Evolutionary conservation across 1,140 invertebrate genomes (phyloP).

Genomic region (Pogonomyrmex californicus): DNA sequence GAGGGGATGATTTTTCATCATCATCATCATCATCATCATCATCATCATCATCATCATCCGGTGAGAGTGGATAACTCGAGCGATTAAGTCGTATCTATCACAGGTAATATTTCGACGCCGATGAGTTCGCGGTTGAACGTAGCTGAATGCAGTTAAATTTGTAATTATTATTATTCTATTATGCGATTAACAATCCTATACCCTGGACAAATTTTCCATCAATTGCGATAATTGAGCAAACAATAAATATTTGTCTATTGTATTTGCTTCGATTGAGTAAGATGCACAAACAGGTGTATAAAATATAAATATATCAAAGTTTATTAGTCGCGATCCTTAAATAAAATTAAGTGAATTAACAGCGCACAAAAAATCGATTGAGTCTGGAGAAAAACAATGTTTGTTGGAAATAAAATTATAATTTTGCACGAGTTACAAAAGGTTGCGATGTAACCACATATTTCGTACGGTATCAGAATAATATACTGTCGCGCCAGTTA

Average conservation of each 20-base stretch:
- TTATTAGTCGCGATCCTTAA: neutral
- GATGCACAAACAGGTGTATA: neutral
- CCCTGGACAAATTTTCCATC: neutral
- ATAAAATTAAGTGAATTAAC: neutral
- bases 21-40: too few species aligned
- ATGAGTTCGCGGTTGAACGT: neutral
- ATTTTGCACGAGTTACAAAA: slow-evolving; percentile 19
- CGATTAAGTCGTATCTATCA: slow-evolving; percentile 65
- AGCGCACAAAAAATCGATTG: neutral
- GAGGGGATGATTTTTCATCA: slow-evolving; percentile 64
- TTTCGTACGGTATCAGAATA: slow-evolving; percentile 44
- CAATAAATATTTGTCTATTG: neutral
- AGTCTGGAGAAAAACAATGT: neutral
- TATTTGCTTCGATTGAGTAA: neutral
- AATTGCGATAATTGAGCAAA: neutral
- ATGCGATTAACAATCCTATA: neutral
- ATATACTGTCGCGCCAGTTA: slow-evolving; percentile 57
- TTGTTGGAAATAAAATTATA: slow-evolving; percentile 19
- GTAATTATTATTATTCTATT: slow-evolving; percentile 38
- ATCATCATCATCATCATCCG: slow-evolving; percentile 38
- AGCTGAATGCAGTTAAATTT: slow-evolving; percentile 18
- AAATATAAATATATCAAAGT: neutral
- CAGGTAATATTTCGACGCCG: slow-evolving; percentile 33
- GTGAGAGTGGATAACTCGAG: slow-evolving; percentile 33
- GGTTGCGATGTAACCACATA: neutral